Evolutionary conservation across 2,888 invertebrate species (phyloP), one percentile per base, ranked within the genome.

Genomic region (Cephonodes hylas): DNA sequence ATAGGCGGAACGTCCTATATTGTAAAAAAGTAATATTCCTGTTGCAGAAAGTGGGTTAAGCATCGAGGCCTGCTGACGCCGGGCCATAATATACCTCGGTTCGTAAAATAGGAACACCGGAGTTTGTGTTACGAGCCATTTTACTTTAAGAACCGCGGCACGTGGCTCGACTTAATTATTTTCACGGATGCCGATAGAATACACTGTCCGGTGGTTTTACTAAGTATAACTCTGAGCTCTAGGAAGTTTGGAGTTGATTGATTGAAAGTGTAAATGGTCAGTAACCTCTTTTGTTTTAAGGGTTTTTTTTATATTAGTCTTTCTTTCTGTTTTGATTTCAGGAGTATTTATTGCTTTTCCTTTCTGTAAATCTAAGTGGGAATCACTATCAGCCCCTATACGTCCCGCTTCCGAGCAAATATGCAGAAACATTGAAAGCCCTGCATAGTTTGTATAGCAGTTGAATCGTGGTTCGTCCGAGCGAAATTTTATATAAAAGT

Each of bases 81-180:
- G 18, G 22, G 15, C 20, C 57, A 59, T 45, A 57, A 60, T 27
- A 31, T 18, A 48, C 44, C 34, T 23, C 45, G n/a, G 48, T 42
- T 27, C 42, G 44, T 58, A 63, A 61, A 62, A 62, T 7, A 57
- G 38, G 58, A 45, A 46, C 18, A 22, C 38, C n/a, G 59, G 20
- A 56, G 56, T 56, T 25, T 58, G 22, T 23, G 62, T 66, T 66
- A 67, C 60, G 63, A 64, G 44, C 66, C 44, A 46, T 58, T 53
- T 61, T 38, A 58, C 34, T 56, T 64, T 67, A 58, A 67, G 58
- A 60, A 57, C 61, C 57, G 20, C 13, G 34, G 63, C 60, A 65
- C 65, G 67, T 65, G 67, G 18, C 44, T 10, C 27, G 25, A 22
- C 18, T 59, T 65, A 63, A 63, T 65, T 65, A 63, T 62, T 62